Evolutionary conservation across 2,888 invertebrate species (phyloP), one percentile per base, ranked within the genome.

Genomic region (Myopa testacea): DNA sequence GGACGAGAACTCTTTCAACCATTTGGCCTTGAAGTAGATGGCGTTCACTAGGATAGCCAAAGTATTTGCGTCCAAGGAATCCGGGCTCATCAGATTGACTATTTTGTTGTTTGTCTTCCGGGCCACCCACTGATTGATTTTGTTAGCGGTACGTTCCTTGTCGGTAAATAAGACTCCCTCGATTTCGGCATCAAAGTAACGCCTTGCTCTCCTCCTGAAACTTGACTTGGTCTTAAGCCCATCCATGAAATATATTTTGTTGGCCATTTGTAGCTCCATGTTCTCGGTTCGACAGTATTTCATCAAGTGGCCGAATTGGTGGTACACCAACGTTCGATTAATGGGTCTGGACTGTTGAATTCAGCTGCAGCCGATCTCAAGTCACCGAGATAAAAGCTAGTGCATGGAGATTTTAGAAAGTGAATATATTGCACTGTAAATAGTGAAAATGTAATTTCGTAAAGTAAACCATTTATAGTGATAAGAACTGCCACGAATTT

Each of bases 1-100:
- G n/a, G 80, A 75, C 0, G 83, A 84, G 79, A 87, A 87, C 72
- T 85, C 84, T 6, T 78, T 84, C n/a, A 80, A 89, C 96, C 96
- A 97, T 58, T 91, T 91, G 7, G 95, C 94, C 90, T 95, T 16
- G 3, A 65, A 65, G 16, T 34, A 7, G 37, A 65, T 65, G 34
- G 37, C 65, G 38, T 65, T 65, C 34, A 34, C 37, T 0, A 65
- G 1, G 1, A 65, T 65, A 14, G 34, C 65, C 0, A 4, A 8
- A 6, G 34, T 65, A 34, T 26, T 7, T 5, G 1, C 38, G 16
- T 65, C 37, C 16, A 65, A 76, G 4, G 10, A 34, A 38, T 14
- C 12, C 65, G 12, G 38, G 38, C 4, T 4, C 37, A 34, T 79
- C 45, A 88, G 78, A 4, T 87, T 45, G 0, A 58, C 78, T 50